Base-by-base conservation (phyloP, 2,797 vertebrate species). In the Mus caroli region DNA sequence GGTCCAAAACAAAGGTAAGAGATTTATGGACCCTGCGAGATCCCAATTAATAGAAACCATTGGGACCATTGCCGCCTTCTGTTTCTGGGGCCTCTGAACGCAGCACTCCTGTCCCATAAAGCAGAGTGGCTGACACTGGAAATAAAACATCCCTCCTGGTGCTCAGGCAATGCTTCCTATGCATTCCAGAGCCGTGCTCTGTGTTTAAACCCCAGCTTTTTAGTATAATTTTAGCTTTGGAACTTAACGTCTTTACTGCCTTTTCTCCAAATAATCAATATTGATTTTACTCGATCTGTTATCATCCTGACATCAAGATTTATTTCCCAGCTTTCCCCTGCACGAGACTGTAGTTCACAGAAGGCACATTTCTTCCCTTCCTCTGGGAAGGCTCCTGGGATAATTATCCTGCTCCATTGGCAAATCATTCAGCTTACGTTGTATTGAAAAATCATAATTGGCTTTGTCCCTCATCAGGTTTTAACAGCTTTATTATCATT, bases 241-340 rank as follows among this genome's bases (percentile, higher is more conserved):
- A 97, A 97, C 62, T 2, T 97, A 76, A 4, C 5, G 76, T 31
- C 92, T 97, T 97, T 94, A 96, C 90, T 96, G 94, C 88, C 93
- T 97, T 97, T 96, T 76, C 97, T 97, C 34, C 96, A 97, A 98
- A 98, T 98, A 98, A 98, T 98, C 98, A 98, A 97, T 98, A 98
- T 98, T 97, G 98, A 98, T 98, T 98, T 98, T 97, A 83, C 96
- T 95, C 83, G 94, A 97, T 71, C 92, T 20, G 87, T 97, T 97
- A 97, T 97, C 95, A 97, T 97, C 97, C 94, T 96, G n/a, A 43
- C 85, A 84, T 26, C 91, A 92, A 98, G 98, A 98, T 98, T 98
- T 97, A 98, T 97, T 88, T 77, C 54, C 94, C 80, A 69, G 60
- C 73, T 97, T 96, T 71, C 75, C 96, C 96, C 96, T 14, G 0